A percentile compares a stretch with the other conserved stretches of the same genome.
Conservation (phyloP, 2,797 vertebrate genomes). For the Balearica regulorum region DNA sequence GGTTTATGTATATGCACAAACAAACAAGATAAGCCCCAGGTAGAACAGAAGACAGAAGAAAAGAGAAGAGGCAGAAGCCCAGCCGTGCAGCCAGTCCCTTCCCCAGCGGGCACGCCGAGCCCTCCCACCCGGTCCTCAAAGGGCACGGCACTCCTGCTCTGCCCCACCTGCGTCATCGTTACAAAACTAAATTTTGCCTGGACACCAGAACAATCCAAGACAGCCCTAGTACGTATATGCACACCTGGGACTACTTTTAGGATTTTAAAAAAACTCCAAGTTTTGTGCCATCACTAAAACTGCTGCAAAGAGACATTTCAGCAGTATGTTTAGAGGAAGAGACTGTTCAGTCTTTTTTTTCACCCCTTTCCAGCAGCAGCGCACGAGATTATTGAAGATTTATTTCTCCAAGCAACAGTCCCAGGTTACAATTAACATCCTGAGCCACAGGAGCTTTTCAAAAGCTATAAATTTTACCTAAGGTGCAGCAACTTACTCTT, state of each 20-base stretch:
- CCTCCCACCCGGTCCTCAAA: background rate
- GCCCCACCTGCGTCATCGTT: accelerated
- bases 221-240: accelerated
- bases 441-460: background rate
- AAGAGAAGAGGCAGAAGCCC: background rate
- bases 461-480: background rate
- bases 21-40: background rate
- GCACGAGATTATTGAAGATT: background rate
- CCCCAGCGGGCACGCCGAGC: accelerated
- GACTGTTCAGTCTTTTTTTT: background rate
- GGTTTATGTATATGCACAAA: background rate
- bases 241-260: background rate
- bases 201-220: background rate
- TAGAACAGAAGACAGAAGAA: background rate
- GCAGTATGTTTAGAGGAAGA: background rate
- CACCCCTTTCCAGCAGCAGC: background rate
- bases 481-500: background rate
- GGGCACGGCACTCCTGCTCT: background rate
- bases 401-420: background rate
- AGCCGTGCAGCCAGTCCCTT: background rate
- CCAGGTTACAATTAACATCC: constrained; percentile 26
- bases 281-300: background rate
- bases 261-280: accelerated
- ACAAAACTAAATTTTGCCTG: background rate
- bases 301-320: background rate